These are phyloP conservation scores for Lithobates pipiens DNA, from an alignment of 2,797 vertebrate genomes.

Conservation along the genomic window DNA sequence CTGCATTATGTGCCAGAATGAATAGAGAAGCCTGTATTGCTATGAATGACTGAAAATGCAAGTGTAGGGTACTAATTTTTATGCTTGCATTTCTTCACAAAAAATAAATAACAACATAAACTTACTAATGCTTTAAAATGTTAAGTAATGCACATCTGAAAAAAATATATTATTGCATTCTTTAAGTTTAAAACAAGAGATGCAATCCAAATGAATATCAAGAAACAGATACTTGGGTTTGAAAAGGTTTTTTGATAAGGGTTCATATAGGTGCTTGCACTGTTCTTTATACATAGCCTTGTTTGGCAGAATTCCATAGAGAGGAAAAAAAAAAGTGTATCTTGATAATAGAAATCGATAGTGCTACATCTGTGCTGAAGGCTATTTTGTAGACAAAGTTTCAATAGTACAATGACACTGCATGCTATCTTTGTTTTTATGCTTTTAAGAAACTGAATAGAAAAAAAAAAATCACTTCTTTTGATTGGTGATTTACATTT, in stretches of 20 bases:
- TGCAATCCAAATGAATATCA: background rate
- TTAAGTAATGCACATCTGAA: background rate
- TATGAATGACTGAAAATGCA: conserved; percentile 41
- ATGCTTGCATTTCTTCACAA: background rate
- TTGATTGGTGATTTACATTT: conserved; percentile 46
- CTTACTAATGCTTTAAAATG: background rate
- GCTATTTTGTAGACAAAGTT: conserved; percentile 63
- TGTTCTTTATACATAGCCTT: conserved; percentile 15
- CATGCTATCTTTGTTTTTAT: conserved; percentile 62
- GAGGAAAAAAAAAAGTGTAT: conserved; percentile 24
- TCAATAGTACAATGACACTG: conserved; percentile 57
- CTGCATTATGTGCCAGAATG: conserved; percentile 52
- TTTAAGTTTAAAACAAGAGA: background rate
- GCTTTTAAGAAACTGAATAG: conserved; percentile 28
- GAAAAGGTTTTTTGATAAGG: background rate
- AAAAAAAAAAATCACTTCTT: conserved; percentile 29
- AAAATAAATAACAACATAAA: conserved; percentile 1
- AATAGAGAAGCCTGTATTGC: conserved; percentile 39
- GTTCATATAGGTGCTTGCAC: background rate
- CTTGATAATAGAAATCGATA: conserved; percentile 66
- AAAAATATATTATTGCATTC: background rate
- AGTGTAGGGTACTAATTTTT: conserved; percentile 12
- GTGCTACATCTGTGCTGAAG: conserved; percentile 62
- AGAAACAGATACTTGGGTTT: background rate
- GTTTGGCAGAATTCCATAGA: conserved; percentile 29